Conservation (phyloP, 2,113 vertebrate species). For the Zapornia atra region DNA sequence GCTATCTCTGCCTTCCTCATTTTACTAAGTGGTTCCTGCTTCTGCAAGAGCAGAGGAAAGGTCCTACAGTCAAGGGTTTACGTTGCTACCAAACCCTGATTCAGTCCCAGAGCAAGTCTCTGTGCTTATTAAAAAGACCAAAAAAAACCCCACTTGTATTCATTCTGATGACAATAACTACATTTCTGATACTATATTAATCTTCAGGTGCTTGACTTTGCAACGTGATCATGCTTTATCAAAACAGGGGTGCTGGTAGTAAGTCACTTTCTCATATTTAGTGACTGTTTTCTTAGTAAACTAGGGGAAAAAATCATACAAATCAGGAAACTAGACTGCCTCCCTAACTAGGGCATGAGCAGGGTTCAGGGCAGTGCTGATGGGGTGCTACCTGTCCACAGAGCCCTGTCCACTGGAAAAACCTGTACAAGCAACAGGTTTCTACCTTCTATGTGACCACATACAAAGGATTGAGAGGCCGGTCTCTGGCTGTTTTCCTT, state of each 20-base stretch:
- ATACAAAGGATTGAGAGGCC: neutral
- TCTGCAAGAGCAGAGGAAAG: neutral
- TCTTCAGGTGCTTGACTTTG: neutral
- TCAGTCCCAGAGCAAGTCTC: neutral
- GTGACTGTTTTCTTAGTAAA: neutral
- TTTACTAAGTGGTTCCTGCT: neutral
- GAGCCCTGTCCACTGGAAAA: neutral
- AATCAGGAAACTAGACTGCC: neutral
- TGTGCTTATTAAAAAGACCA: neutral
- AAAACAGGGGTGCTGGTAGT: neutral
- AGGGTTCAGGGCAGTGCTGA: neutral
- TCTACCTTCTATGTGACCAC: neutral
- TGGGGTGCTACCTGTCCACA: neutral
- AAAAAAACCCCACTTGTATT: neutral
- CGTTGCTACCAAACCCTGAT: neutral
- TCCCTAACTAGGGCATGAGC: neutral
- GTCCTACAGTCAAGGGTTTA: neutral
- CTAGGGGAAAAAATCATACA: neutral
- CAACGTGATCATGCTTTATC: neutral
- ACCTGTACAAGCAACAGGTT: neutral
- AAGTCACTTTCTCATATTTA: neutral
- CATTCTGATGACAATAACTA: neutral
- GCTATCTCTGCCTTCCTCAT: neutral
- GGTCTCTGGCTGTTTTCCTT: neutral
- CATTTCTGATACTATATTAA: neutral